Evolutionary conservation across 2,888 invertebrate species (phyloP), one percentile per base, ranked within the genome.

Genomic region (Palloptera scutellata): DNA sequence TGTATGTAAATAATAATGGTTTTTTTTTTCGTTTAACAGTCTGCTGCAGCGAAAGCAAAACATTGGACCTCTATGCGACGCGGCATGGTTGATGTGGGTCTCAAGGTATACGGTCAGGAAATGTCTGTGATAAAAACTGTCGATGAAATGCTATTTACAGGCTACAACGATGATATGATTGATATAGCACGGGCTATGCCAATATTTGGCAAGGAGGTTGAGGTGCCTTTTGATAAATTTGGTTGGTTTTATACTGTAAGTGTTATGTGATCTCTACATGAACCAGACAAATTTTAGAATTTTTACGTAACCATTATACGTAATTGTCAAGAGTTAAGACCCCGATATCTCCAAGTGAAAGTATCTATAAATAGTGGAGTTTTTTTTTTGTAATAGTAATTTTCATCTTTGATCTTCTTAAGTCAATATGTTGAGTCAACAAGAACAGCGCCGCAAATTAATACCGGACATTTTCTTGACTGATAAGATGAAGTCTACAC

Each of bases 201-300:
- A 0, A 81, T 88, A 1, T 86, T 88, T 30, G 86, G 86, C 0
- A 79, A 79, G 43, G 83, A 88, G 78, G 87, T 88, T 0, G 87
- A 88, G 0, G 88, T 89, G 0, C 89, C 89, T 0, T 90, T 90
- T 70, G 95, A 95, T 77, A 89, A 88, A 77, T 95, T 96, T 80
- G 96, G 93, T 12, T 92, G 95, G 91, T 96, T 96, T 84, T 95
- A 94, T 75, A 86, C 85, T 76, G 89, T 89, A 82, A 77, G 75
- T 67, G 11, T 10, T 40, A 17, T 1, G 41, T 30, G 2, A 6
- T 30, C 2, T 30, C 30, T 30, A 30, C n/a, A n/a, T n/a, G n/a
- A n/a, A n/a, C n/a, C n/a, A n/a, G n/a, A n/a, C n/a, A n/a, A n/a
- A n/a, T n/a, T n/a, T n/a, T n/a, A n/a, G n/a, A n/a, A n/a, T n/a